Percentiles rank a stretch among this genome's conserved stretches.
phyloP scores from a whole-genome alignment of 2,888 invertebrate genomes.

The Fragum fragum region DNA sequence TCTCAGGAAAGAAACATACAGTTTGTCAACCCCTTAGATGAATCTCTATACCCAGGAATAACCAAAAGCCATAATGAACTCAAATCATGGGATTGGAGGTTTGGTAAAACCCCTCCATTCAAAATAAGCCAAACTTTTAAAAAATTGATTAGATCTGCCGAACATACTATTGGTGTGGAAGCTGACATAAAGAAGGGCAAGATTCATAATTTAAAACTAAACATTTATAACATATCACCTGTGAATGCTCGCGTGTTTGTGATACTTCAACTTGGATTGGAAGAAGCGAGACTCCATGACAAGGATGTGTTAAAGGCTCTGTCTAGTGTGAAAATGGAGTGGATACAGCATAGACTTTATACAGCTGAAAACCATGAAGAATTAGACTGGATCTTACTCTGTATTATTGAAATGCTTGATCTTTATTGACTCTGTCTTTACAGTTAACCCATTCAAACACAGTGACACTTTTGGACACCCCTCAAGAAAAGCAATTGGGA shows the following conservation, averaged over 20 bases:
- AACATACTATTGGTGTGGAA: constrained; percentile 47
- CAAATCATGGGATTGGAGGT: constrained; percentile 78
- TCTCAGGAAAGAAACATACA: constrained; percentile 43
- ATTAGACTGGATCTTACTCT: constrained; percentile 60
- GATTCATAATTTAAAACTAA: constrained; percentile 58
- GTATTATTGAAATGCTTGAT: constrained; percentile 56
- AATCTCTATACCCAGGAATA: constrained; percentile 72
- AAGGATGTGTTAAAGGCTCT: constrained; percentile 32
- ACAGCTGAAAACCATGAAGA: constrained; percentile 43
- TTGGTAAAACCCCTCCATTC: constrained; percentile 79
- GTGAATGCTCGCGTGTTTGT: constrained; percentile 33
- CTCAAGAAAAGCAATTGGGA: too few species aligned
- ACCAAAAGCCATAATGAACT: constrained; percentile 59
- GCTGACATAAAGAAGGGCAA: constrained; percentile 66
- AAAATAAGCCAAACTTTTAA: constrained; percentile 64
- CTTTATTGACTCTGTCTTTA: too few species aligned
- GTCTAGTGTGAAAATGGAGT: constrained; percentile 55
- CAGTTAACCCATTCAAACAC: too few species aligned
- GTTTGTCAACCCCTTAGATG: constrained; percentile 67
- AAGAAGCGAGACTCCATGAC: constrained; percentile 28
- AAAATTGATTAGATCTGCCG: constrained; percentile 12
- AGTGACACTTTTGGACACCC: too few species aligned
- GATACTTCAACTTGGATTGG: constrained; percentile 33
- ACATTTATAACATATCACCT: constrained; percentile 8
- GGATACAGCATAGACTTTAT: constrained; percentile 53